Evolutionary conservation across 2,113 vertebrate genomes (phyloP).

Genomic region (Oryzias woworae): DNA sequence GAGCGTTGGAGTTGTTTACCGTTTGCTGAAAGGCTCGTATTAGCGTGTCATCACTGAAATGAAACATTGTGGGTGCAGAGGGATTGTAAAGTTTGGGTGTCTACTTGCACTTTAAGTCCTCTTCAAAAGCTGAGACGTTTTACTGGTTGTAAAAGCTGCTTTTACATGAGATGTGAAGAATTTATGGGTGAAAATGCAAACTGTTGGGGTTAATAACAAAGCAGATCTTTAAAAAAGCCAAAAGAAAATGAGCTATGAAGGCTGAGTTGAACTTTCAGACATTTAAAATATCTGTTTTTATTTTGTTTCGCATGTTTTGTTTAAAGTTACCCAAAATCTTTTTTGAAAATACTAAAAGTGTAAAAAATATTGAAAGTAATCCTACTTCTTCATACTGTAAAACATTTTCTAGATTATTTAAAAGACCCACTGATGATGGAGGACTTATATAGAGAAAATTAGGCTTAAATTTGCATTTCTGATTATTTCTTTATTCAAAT

Average conservation of each 20-base stretch:
- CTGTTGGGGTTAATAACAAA: conserved; percentile 34
- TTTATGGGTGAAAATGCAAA: conserved; percentile 36
- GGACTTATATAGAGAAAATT: too few relatives aligned
- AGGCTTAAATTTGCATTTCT: too few relatives aligned
- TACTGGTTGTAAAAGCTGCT: conserved; percentile 51
- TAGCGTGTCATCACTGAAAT: conserved; percentile 53
- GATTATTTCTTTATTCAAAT: too few relatives aligned
- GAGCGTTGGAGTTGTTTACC: conserved; percentile 39
- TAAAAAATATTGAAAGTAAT: too few relatives aligned
- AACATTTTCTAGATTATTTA: too few relatives aligned
- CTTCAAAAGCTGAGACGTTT: conserved; percentile 46
- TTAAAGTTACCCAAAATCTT: too few relatives aligned
- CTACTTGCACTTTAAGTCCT: conserved; percentile 48
- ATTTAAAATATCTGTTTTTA: too few relatives aligned
- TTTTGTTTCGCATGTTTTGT: too few relatives aligned
- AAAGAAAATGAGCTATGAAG: background rate
- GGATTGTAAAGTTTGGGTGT: conserved; percentile 66
- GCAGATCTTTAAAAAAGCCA: conserved; percentile 22
- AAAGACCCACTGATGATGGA: too few relatives aligned
- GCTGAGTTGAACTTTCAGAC: too few relatives aligned
- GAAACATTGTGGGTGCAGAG: conserved; percentile 52
- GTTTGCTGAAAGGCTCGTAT: conserved; percentile 44
- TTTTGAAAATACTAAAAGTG: too few relatives aligned
- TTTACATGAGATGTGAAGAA: conserved; percentile 23
- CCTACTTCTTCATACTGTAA: too few relatives aligned